Evolutionary conservation across 2,888 invertebrate genomes (phyloP), one percentile per base, ranked within the genome.

Genomic region (Ennomos fuscantarius): DNA sequence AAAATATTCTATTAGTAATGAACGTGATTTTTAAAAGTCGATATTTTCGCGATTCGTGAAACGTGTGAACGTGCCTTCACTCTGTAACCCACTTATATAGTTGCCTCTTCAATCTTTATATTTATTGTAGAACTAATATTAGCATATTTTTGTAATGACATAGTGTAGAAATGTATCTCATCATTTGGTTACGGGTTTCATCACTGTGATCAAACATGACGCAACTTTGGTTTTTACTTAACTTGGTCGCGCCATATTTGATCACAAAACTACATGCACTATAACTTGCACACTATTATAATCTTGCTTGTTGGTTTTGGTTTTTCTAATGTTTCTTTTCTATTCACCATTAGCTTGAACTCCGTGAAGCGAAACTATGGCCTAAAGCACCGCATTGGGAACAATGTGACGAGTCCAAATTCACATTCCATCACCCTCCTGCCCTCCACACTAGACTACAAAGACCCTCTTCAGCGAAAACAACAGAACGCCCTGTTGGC

Each of bases 301-400:
- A 12, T 43, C 12, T 46, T 40, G 56, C 64, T 53, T 64, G 36
- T 47, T 56, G 63, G 59, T 63, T 59, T 40, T 65, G 61, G 62
- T 63, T 72, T 69, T 51, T 66, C 66, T 72, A 78, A 70, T 78
- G 60, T 64, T 70, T 65, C 67, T 78, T 78, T 73, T 76, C 82
- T 79, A 80, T 79, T 70, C 75, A 82, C 70, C 61, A 83, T 71
- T 86, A 91, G 90, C 89, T 92, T 86, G 91, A 90, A 86, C 82
- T 81, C 35, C 87, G 83, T 65, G 83, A 80, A 66, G 73, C 81
- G 63, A 74, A 81, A 67, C 76, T 89, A 60, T 89, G 87, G 86
- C 82, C 84, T 72, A 73, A 68, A 63, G 73, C 76, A 72, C 79
- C 81, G 63, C 87, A 89, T 63, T 91, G 91, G 91, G 81, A 84